Conservation (phyloP, 2,888 invertebrate species). For the Ochropacha duplaris region DNA sequence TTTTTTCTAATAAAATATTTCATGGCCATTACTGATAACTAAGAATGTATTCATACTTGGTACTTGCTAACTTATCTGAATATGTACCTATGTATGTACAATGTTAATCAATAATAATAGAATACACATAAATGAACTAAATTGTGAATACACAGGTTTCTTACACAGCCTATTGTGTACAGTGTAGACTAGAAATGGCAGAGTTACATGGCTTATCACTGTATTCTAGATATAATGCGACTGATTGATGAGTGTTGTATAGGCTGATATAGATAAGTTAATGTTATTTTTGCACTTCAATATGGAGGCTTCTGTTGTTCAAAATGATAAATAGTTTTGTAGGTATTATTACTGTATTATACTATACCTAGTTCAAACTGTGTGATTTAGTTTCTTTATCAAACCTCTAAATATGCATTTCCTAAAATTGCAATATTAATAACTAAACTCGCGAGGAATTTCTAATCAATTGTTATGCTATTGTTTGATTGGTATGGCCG, state of each 20-base stretch:
- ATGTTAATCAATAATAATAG: background rate
- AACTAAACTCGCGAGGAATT: no score
- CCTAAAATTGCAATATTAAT: no score
- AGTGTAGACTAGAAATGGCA: conserved; percentile 18
- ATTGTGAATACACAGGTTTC: conserved; percentile 20
- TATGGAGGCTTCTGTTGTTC: background rate
- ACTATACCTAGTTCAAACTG: conserved; percentile 10
- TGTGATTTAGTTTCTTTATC: no score
- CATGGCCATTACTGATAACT: conserved; percentile 33
- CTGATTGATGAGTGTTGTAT: conserved; percentile 61
- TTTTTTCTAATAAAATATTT: conserved; percentile 16
- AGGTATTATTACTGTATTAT: no score
- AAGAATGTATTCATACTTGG: background rate
- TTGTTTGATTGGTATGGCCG: no score
- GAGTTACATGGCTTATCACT: conserved; percentile 42
- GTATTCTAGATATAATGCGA: conserved; percentile 60
- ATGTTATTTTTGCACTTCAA: conserved; percentile 27
- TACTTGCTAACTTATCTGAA: background rate
- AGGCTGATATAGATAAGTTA: conserved; percentile 51
- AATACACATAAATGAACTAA: conserved; percentile 21
- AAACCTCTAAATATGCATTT: no score
- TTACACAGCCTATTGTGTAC: conserved; percentile 21
- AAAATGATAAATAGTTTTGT: no score
- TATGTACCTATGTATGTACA: conserved; percentile 10
- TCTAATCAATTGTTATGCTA: no score